Conservation (phyloP, 2,113 vertebrate genomes). For the Pygoscelis antarcticus region DNA sequence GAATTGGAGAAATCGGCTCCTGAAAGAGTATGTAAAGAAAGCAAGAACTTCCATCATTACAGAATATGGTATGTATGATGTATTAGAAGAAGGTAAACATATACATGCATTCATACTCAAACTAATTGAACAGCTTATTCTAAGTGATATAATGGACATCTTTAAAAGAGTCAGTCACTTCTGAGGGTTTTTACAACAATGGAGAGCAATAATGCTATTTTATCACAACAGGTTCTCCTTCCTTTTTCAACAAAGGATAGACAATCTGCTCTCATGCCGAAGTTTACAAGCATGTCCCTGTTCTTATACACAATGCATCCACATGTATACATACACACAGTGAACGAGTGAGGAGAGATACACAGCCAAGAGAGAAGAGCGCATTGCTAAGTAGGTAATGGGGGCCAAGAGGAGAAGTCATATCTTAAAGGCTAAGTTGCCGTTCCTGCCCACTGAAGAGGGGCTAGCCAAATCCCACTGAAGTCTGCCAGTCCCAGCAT, state of each 20-base stretch:
- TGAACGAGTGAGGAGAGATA: not conserved
- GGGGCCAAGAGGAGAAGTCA: not conserved
- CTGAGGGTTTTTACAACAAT: not conserved
- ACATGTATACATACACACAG: accelerated
- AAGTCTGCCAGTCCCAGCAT: not conserved
- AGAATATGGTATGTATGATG: accelerated
- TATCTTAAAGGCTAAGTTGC: not conserved
- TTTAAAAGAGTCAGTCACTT: not conserved
- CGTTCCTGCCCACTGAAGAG: not conserved
- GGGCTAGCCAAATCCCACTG: not conserved
- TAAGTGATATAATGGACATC: not conserved
- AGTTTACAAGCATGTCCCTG: not conserved
- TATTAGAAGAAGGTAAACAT: not conserved
- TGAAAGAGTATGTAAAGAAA: not conserved
- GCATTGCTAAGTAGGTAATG: not conserved
- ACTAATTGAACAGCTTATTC: not conserved
- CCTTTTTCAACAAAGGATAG: not conserved
- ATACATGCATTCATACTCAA: not conserved
- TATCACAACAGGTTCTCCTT: not conserved
- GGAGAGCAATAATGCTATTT: not conserved
- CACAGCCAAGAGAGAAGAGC: not conserved
- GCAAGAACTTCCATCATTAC: not conserved
- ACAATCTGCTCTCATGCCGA: not conserved
- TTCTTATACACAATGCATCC: not conserved
- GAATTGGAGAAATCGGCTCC: not conserved